Base-by-base conservation (phyloP, 2,888 invertebrate species). In the Neocrepidodera transversa region DNA sequence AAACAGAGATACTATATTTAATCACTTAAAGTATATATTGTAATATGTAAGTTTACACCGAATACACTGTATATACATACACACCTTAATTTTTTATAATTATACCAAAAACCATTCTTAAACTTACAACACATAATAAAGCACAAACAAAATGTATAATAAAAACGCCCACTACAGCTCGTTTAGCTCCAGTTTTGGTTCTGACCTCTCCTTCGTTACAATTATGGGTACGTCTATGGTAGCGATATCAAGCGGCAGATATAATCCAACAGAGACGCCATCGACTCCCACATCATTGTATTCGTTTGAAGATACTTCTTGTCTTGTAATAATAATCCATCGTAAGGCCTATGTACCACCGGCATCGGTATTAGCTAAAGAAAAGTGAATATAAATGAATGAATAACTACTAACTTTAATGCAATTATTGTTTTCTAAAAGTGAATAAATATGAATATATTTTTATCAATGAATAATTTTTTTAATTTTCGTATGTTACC, bases 231-330 rank as follows among this genome's bases (percentile, higher is more conserved):
- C 38, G 38, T 17, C 17, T 38, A 38, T 38, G 38, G 38, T 38
- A 38, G 38, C 38, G 38, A 10, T 18, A 35, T n/a, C 45, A 6
- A 45, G 14, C 16, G 30, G 20, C 26, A 49, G 56, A 57, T 59
- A 59, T 51, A 32, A 2, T 13, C 11, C 53, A 59, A 49, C 50
- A 18, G 47, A 58, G 43, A 52, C 55, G 47, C 49, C 50, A 60
- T 62, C 36, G 58, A 65, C 65, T 51, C 65, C 65, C 65, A 65
- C 65, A 56, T 60, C 58, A 60, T 62, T 55, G 61, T 64, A 61
- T 64, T 57, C 50, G 45, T 45, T 45, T 54, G 58, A 52, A 58
- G 58, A 61, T 64, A 64, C 61, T 64, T 35, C 61, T 61, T 57
- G 62, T 62, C 60, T 62, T 65, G 52, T 48, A 53, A 62, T 58